Conservation (phyloP, 1,140 invertebrate species). For the Bursaphelenchus mucronatus region DNA sequence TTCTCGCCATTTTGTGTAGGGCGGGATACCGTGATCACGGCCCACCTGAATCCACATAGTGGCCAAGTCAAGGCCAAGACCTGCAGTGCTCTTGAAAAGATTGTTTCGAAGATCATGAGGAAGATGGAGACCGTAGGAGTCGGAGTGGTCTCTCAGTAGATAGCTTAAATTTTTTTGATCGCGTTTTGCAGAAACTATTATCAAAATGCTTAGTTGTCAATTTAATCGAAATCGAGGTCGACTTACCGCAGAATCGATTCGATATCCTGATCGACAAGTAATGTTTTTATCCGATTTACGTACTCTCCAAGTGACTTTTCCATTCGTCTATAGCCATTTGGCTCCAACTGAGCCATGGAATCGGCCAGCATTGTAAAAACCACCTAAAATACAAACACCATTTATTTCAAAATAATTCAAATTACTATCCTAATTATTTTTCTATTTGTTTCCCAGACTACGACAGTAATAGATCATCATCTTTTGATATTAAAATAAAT, state of each 20-base stretch:
- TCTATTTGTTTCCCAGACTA: too few relatives aligned
- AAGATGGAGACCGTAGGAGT: slow-evolving; percentile 36
- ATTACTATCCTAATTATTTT: too few relatives aligned
- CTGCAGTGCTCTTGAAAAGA: slow-evolving; percentile 37
- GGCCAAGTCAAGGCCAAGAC: slow-evolving; percentile 65
- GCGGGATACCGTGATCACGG: slow-evolving; percentile 78
- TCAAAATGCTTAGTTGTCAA: background rate
- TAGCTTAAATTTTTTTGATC: slow-evolving; percentile 25
- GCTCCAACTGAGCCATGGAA: slow-evolving; percentile 32
- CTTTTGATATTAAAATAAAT: too few relatives aligned
- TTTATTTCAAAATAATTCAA: slow-evolving; percentile 4
- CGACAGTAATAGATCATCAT: too few relatives aligned
- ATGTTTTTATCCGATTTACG: slow-evolving; percentile 29
- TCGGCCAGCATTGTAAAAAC: slow-evolving; percentile 44
- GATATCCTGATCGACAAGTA: slow-evolving; percentile 41
- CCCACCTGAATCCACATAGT: slow-evolving; percentile 71
- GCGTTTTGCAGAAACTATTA: background rate
- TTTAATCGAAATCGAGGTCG: background rate
- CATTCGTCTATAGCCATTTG: slow-evolving; percentile 29
- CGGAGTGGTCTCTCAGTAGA: slow-evolving; percentile 39
- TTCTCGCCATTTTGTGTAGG: slow-evolving; percentile 74
- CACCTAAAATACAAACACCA: slow-evolving; percentile 28
- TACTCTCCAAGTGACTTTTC: slow-evolving; percentile 43
- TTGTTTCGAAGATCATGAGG: slow-evolving; percentile 35
- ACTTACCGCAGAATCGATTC: slow-evolving; percentile 41